Evolutionary conservation across 2,797 vertebrate genomes (phyloP).

Genomic region (Anolis apletophallus): DNA sequence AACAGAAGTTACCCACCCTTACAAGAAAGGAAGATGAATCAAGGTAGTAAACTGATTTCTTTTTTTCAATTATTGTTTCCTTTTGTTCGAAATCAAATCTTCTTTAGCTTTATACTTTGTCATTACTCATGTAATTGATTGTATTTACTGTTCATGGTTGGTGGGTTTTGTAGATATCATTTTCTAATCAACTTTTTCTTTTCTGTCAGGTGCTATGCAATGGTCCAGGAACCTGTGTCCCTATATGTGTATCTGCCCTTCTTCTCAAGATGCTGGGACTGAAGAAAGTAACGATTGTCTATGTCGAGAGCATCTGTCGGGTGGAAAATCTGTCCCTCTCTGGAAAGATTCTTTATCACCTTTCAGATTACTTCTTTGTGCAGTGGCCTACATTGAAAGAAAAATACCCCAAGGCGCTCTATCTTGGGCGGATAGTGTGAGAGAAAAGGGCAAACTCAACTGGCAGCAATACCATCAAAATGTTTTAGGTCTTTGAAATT

Average conservation of each 20-base stretch:
- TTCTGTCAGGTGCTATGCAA: conserved; percentile 93
- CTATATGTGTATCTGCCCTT: conserved; percentile 87
- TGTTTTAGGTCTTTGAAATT: background rate
- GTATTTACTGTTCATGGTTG: background rate
- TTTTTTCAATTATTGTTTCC: background rate
- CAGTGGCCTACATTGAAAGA: conserved; percentile 91
- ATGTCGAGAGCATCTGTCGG: conserved; percentile 93
- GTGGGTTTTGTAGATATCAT: background rate
- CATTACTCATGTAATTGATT: too few relatives aligned
- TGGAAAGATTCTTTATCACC: conserved; percentile 88
- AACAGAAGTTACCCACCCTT: too few relatives aligned
- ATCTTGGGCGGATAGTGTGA: conserved; percentile 91
- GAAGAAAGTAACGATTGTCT: conserved; percentile 90
- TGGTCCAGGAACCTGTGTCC: conserved; percentile 94
- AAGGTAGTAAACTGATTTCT: background rate
- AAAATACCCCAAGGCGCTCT: conserved; percentile 90
- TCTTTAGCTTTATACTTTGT: background rate
- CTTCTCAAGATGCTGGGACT: conserved; percentile 88
- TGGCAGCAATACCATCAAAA: background rate
- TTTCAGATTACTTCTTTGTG: conserved; percentile 93
- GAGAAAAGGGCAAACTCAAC: conserved; percentile 41
- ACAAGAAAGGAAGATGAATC: too few relatives aligned
- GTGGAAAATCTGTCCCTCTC: conserved; percentile 92
- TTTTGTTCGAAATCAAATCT: background rate
- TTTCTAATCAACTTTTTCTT: conserved; percentile 39